These are phyloP conservation scores for Temnothorax nylanderi DNA, from an alignment of 1,140 invertebrate species.

Conservation along the genomic window DNA sequence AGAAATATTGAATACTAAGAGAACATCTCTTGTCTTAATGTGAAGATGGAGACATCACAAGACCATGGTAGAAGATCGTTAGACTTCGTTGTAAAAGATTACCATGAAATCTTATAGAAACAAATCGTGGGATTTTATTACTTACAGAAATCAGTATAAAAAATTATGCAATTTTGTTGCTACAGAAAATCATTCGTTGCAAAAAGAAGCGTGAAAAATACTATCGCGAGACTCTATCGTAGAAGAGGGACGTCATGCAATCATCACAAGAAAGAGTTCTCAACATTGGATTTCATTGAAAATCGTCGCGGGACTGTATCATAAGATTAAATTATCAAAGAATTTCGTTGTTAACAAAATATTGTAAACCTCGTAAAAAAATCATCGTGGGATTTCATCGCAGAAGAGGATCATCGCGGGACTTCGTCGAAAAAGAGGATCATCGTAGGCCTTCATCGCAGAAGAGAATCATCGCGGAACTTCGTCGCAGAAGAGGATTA, in stretches of 20 bases:
- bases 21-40: too few species aligned
- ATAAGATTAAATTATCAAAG: too few species aligned
- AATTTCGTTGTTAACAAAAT: too few species aligned
- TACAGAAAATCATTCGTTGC: too few species aligned
- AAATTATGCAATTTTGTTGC: not conserved
- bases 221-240: not conserved
- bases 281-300: too few species aligned
- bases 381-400: not conserved
- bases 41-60: too few species aligned
- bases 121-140: too few species aligned
- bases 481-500: slow-evolving; percentile 34
- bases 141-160: not conserved
- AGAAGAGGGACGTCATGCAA: not conserved
- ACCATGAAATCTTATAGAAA: not conserved
- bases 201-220: too few species aligned
- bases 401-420: slow-evolving; percentile 1
- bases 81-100: not conserved
- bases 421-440: not conserved
- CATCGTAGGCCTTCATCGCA: not conserved
- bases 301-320: too few species aligned
- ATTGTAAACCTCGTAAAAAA: too few species aligned
- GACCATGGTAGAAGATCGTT: too few species aligned
- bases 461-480: not conserved
- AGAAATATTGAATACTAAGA: not conserved
- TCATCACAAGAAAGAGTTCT: not conserved